A percentile compares a stretch with the other conserved stretches of the same genome.
Evolutionary conservation across 2,797 vertebrate species (phyloP).

Genomic region (Anolis apletophallus): DNA sequence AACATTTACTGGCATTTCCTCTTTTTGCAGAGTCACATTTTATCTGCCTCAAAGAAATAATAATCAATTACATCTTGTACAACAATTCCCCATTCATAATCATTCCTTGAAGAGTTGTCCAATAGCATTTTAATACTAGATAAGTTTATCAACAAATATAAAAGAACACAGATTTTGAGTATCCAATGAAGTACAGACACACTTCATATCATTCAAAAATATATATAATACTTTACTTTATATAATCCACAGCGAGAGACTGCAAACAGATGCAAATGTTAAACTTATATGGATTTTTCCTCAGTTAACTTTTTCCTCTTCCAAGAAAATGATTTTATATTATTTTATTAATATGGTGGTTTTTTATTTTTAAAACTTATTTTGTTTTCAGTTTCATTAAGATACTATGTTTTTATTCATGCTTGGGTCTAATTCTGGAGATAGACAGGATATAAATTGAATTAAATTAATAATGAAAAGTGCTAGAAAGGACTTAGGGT

Average conservation of each 20-base stretch:
- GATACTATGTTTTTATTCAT: too few relatives aligned
- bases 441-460: too few relatives aligned
- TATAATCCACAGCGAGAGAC: not conserved
- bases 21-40: not conserved
- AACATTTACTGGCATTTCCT: constrained; percentile 24
- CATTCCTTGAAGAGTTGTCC: constrained; percentile 6
- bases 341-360: not conserved
- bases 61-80: not conserved
- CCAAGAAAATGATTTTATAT: not conserved
- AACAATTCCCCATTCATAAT: not conserved
- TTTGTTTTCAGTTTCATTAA: not conserved
- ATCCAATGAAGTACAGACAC: not conserved
- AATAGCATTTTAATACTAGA: not conserved
- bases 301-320: not conserved
- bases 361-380: not conserved
- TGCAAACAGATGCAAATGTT: constrained; percentile 39
- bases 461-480: too few relatives aligned
- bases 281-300: not conserved
- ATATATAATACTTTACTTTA: not conserved
- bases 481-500: too few relatives aligned
- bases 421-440: too few relatives aligned
- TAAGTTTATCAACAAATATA: not conserved
- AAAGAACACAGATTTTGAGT: not conserved
- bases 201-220: not conserved
- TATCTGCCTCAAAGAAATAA: constrained; percentile 3